phyloP scores from a whole-genome alignment of 2,888 invertebrate genomes.

The Patella pellucida region DNA sequence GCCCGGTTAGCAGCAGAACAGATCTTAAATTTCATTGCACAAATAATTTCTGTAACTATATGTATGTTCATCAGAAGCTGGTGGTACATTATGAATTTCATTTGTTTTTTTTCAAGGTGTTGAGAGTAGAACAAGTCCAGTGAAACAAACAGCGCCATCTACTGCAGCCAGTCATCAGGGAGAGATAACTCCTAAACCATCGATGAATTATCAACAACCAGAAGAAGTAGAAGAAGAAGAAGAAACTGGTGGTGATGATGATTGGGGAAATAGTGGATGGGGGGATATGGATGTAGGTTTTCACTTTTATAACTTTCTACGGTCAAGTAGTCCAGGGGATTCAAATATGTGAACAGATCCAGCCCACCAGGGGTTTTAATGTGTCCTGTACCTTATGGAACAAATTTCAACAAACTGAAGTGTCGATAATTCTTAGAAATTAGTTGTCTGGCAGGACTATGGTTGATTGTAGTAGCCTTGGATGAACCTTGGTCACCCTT shows the following conservation, averaged over 20 bases:
- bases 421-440: not conserved
- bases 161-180: constrained; percentile 16
- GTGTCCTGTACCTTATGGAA: not conserved
- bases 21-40: too few relatives aligned
- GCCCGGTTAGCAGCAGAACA: too few relatives aligned
- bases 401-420: too few relatives aligned
- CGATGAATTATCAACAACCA: not conserved
- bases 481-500: too few relatives aligned
- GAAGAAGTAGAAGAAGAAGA: constrained; percentile 39
- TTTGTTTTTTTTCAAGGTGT: not conserved
- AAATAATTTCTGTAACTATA: too few relatives aligned
- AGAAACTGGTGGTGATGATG: constrained; percentile 70
- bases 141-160: not conserved
- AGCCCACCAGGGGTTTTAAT: too few relatives aligned
- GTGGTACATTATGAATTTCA: too few relatives aligned
- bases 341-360: not conserved
- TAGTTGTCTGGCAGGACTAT: not conserved
- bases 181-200: constrained; percentile 6
- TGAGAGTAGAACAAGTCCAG: not conserved
- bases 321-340: not conserved
- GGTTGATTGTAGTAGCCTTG: too few relatives aligned
- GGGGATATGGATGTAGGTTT: constrained; percentile 87
- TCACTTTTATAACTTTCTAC: not conserved
- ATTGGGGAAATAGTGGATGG: constrained; percentile 87
- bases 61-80: too few relatives aligned